Conservation (phyloP, 1,140 invertebrate species). For the Theocolax elegans region DNA sequence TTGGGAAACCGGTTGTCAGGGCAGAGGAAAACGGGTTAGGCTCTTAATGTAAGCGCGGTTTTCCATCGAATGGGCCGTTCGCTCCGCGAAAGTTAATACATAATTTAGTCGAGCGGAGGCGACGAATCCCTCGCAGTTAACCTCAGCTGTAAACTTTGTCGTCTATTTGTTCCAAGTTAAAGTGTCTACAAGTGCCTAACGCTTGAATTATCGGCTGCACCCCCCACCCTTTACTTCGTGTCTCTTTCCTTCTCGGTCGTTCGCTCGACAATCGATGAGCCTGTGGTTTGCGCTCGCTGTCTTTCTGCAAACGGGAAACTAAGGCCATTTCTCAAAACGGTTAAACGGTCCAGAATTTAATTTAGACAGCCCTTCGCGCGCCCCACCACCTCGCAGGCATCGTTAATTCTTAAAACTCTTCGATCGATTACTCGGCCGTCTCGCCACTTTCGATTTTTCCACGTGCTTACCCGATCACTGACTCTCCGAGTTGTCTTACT, state of each 20-base stretch:
- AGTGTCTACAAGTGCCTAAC: conserved; percentile 43
- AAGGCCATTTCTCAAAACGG: conserved; percentile 32
- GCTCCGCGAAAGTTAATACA: conserved; percentile 41
- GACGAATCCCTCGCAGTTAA: conserved; percentile 43
- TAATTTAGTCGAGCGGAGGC: conserved; percentile 39
- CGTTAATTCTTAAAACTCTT: conserved; percentile 5
- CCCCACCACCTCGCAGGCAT: too few species aligned
- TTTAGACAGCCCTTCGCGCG: not conserved
- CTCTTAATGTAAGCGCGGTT: conserved; percentile 41
- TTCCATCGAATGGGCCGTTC: conserved; percentile 32
- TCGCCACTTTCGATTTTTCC: not conserved
- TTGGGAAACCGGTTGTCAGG: not conserved
- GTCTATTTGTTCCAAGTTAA: conserved; percentile 45
- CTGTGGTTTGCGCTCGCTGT: conserved; percentile 16
- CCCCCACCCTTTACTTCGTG: not conserved
- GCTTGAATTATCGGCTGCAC: conserved; percentile 42
- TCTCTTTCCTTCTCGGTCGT: not conserved
- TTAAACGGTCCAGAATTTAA: conserved; percentile 19
- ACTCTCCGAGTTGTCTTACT: not conserved
- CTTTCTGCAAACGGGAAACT: conserved; percentile 3
- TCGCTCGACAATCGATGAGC: conserved; percentile 32
- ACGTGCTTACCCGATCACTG: too few species aligned
- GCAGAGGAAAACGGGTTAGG: conserved; percentile 23
- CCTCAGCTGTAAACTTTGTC: conserved; percentile 43
- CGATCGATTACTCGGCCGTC: not conserved